Evolutionary conservation across 2,113 vertebrate genomes (phyloP).

Genomic region (Rhinolophus sinicus): DNA sequence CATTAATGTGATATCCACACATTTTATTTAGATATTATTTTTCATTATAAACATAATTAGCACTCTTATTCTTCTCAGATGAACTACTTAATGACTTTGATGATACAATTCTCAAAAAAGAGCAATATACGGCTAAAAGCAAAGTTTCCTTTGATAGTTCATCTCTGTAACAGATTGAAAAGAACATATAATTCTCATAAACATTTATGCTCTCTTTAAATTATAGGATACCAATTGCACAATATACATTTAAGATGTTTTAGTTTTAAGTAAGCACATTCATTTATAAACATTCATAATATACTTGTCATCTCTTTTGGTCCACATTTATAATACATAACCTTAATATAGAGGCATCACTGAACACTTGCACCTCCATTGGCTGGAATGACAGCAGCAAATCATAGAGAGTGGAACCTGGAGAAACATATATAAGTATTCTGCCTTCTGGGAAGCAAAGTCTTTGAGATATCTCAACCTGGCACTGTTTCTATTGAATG

Average conservation of each 20-base stretch:
- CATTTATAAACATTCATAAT: neutral
- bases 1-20: neutral
- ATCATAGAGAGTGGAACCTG: neutral
- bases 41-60: conserved; percentile 67
- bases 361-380: neutral
- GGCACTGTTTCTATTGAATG: too few species aligned
- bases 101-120: conserved; percentile 4
- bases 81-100: conserved; percentile 40
- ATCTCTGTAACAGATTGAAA: neutral
- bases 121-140: neutral
- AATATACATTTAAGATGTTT: neutral
- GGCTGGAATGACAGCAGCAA: neutral
- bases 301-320: neutral
- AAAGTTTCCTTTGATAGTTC: neutral
- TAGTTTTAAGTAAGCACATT: neutral
- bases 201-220: conserved; percentile 23
- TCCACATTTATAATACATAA: neutral
- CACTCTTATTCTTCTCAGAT: conserved; percentile 25
- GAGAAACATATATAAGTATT: neutral
- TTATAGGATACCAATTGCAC: neutral
- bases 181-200: neutral
- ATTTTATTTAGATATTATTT: conserved; percentile 48
- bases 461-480: too few species aligned
- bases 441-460: too few species aligned
- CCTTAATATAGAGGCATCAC: neutral